Conservation (phyloP, 2,888 invertebrate genomes). For the Ellobium chinense region DNA sequence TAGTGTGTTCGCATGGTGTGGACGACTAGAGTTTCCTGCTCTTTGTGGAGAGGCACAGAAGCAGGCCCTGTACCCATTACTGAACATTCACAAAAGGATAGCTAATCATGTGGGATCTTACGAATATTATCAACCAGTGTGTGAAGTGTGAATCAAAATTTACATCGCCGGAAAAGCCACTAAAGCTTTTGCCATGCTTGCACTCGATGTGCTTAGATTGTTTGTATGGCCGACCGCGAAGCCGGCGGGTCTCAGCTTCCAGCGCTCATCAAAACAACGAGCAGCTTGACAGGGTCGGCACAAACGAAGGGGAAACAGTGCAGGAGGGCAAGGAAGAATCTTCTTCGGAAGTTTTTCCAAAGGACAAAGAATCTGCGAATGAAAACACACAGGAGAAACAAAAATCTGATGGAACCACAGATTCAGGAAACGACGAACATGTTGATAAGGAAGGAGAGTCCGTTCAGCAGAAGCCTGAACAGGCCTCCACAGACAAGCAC, state of each 20-base stretch:
- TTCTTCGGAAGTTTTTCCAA: neutral
- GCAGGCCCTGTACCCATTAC: too few relatives aligned
- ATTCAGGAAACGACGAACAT: neutral
- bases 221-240: conserved; percentile 62
- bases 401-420: neutral
- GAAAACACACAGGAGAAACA: neutral
- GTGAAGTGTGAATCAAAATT: conserved; percentile 47
- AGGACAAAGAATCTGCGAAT: neutral
- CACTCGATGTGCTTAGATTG: conserved; percentile 87
- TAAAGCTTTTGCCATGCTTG: conserved; percentile 92
- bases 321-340: neutral
- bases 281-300: too few relatives aligned
- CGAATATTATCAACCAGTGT: conserved; percentile 41
- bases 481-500: too few relatives aligned
- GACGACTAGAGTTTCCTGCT: too few relatives aligned
- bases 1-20: neutral
- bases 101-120: conserved; percentile 24
- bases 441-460: neutral
- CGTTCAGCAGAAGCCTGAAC: too few relatives aligned
- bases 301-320: too few relatives aligned
- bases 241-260: conserved; percentile 21
- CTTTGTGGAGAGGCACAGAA: too few relatives aligned
- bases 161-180: conserved; percentile 46
- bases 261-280: too few relatives aligned
- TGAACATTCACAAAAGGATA: too few relatives aligned